Evolutionary conservation across 2,113 vertebrate genomes (phyloP).

Genomic region (Cacatua alba): DNA sequence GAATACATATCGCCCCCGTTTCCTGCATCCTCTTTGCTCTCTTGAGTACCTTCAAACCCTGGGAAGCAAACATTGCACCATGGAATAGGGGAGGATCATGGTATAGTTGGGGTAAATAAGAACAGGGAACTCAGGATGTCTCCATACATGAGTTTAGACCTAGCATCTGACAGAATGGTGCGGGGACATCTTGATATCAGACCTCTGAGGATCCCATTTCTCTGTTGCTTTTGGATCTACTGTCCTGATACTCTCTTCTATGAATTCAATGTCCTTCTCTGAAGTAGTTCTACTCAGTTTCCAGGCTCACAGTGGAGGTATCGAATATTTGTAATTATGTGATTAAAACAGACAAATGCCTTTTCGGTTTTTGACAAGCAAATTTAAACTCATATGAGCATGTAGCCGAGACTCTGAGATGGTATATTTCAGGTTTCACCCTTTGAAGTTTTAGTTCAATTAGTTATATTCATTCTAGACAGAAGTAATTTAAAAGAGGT

Average conservation of each 20-base stretch:
- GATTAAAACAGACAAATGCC: neutral
- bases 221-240: neutral
- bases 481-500: neutral
- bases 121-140: neutral
- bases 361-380: neutral
- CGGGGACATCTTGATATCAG: neutral
- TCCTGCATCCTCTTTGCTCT: neutral
- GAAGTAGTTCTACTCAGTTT: neutral
- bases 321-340: neutral
- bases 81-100: neutral
- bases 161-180: neutral
- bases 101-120: neutral
- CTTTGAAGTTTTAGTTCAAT: neutral
- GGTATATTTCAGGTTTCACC: neutral
- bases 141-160: neutral
- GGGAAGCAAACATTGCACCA: accelerated
- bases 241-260: neutral
- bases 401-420: neutral
- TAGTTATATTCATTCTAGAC: neutral
- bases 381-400: neutral
- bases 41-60: neutral
- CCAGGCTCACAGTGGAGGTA: neutral
- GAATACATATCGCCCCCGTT: accelerated
- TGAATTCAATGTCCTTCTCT: neutral
- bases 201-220: accelerated